Percentiles rank a stretch among this genome's conserved stretches.
Conservation (phyloP, 2,888 invertebrate species). For the Chrysodeixis includens region DNA sequence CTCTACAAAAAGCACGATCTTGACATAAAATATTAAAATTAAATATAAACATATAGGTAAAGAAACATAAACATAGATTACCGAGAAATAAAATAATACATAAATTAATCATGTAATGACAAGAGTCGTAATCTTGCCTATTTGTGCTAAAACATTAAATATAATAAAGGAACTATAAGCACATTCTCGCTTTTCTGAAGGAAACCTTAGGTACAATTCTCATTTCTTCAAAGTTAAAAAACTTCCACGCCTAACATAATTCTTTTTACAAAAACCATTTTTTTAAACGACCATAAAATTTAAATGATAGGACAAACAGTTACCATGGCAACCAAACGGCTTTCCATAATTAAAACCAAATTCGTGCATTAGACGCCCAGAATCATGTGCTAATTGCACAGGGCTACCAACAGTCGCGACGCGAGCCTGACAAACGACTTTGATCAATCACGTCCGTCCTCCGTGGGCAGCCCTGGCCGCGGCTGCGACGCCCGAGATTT, state of each 20-base stretch:
- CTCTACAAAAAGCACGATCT: not conserved
- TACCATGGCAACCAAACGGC: slow-evolving; percentile 54
- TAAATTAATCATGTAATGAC: no score
- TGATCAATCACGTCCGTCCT: slow-evolving; percentile 87
- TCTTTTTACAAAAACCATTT: not conserved
- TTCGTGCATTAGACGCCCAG: slow-evolving; percentile 83
- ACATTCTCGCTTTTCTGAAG: no score
- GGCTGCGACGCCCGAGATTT: slow-evolving; percentile 72
- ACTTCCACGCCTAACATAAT: no score
- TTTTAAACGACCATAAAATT: slow-evolving; percentile 17
- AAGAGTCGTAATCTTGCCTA: no score
- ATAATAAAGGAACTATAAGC: no score
- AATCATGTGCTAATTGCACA: slow-evolving; percentile 86
- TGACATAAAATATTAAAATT: not conserved
- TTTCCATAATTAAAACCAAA: slow-evolving; percentile 82
- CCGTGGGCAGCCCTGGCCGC: slow-evolving; percentile 80
- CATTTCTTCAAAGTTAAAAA: not conserved
- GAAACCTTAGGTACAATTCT: no score
- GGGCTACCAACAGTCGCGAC: slow-evolving; percentile 83
- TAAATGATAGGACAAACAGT: slow-evolving; percentile 30
- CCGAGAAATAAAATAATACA: no score
- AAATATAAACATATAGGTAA: not conserved
- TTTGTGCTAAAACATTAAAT: no score
- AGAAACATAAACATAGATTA: not conserved
- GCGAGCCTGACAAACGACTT: slow-evolving; percentile 88